Percentiles rank a stretch among this genome's conserved stretches.
phyloP scores from a whole-genome alignment of 2,888 invertebrate genomes.

The Polymixis flavicincta region DNA sequence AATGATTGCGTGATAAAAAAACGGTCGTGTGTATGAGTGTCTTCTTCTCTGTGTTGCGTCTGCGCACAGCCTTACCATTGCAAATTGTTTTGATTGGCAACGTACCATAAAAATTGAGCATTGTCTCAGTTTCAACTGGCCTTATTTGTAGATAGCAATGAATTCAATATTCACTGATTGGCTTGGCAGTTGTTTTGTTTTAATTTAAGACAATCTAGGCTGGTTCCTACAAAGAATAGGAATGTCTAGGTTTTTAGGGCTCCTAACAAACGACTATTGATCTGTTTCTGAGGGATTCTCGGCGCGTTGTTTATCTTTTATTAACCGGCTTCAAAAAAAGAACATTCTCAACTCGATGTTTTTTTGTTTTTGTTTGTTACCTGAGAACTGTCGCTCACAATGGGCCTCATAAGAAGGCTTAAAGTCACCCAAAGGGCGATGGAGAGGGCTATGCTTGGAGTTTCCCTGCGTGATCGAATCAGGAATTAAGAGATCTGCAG shows the following conservation, averaged over 20 bases:
- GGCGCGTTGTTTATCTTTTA: too few species aligned
- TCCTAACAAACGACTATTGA: not conserved
- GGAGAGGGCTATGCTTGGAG: too few species aligned
- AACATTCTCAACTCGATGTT: too few species aligned
- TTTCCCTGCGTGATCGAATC: too few species aligned
- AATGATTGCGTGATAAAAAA: not conserved
- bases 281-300: not conserved
- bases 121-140: slow-evolving; percentile 33
- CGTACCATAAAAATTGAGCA: slow-evolving; percentile 40
- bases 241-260: not conserved
- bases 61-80: slow-evolving; percentile 5
- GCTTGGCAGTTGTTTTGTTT: slow-evolving; percentile 3
- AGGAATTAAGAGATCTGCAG: too few species aligned
- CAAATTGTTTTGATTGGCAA: slow-evolving; percentile 36
- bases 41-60: not conserved
- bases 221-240: not conserved
- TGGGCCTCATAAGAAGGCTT: too few species aligned
- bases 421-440: too few species aligned
- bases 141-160: slow-evolving; percentile 33
- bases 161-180: slow-evolving; percentile 28
- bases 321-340: too few species aligned
- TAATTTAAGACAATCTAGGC: slow-evolving; percentile 5
- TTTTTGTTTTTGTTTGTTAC: too few species aligned
- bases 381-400: too few species aligned
- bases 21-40: not conserved